phyloP scores from a whole-genome alignment of 2,888 invertebrate species.

The Ectemnius continuus region DNA sequence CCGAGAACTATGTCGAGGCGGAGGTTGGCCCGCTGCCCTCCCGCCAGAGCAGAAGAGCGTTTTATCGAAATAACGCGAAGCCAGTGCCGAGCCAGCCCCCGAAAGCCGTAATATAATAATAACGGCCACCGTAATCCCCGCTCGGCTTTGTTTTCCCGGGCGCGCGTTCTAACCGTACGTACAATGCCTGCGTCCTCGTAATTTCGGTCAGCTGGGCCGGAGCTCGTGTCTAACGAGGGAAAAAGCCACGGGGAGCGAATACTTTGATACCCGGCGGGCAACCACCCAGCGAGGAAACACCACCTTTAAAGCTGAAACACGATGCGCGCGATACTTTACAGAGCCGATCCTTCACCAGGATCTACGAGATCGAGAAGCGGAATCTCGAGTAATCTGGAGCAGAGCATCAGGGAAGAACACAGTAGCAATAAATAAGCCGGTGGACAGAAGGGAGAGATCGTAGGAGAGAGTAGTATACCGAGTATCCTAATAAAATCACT shows the following conservation, averaged over 20 bases:
- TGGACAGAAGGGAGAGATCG: not conserved
- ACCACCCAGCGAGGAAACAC: not conserved
- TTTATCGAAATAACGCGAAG: slow-evolving; percentile 60
- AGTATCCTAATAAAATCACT: slow-evolving; percentile 42
- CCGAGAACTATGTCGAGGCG: slow-evolving; percentile 41
- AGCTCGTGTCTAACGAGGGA: slow-evolving; percentile 6
- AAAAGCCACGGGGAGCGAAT: slow-evolving; percentile 2
- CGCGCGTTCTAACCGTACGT: slow-evolving; percentile 16
- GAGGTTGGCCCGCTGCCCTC: slow-evolving; percentile 19
- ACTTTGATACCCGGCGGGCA: not conserved
- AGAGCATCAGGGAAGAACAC: not conserved
- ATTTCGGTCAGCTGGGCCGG: slow-evolving; percentile 47
- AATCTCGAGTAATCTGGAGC: not conserved
- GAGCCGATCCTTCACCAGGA: not conserved
- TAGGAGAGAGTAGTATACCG: not conserved
- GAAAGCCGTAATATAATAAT: slow-evolving; percentile 51
- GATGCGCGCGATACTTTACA: not conserved
- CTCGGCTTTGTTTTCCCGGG: slow-evolving; percentile 43
- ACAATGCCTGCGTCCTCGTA: slow-evolving; percentile 19
- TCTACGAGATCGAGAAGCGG: not conserved
- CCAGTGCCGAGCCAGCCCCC: slow-evolving; percentile 25
- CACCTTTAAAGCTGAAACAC: too few relatives aligned
- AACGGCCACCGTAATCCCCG: slow-evolving; percentile 47
- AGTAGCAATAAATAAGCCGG: slow-evolving; percentile 29
- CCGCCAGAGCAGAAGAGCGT: slow-evolving; percentile 45